phyloP scores from a whole-genome alignment of 2,113 vertebrate genomes.

The Bolborhynchus lineola region DNA sequence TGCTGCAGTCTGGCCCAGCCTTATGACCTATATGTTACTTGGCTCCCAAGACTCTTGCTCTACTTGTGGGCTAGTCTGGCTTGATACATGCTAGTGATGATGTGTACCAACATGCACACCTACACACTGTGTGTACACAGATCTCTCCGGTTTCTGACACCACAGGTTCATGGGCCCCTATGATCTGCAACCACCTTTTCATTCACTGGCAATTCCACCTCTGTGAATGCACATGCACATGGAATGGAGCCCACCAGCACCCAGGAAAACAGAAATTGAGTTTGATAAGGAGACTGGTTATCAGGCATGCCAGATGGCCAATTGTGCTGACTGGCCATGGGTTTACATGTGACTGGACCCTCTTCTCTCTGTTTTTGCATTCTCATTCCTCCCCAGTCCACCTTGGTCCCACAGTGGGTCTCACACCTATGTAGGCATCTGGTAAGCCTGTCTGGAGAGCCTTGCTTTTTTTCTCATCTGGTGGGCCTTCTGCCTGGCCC shows the following conservation, averaged over 20 bases:
- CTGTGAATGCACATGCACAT: fast-evolving
- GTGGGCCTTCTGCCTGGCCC: not conserved
- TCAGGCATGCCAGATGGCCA: not conserved
- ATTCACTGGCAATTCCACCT: not conserved
- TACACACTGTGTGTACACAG: fast-evolving
- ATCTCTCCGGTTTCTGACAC: not conserved
- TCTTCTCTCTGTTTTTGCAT: not conserved
- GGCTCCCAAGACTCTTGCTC: not conserved
- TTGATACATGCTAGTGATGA: not conserved
- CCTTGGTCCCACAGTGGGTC: not conserved
- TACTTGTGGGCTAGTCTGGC: fast-evolving
- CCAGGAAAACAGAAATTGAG: not conserved
- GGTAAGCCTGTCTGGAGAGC: not conserved
- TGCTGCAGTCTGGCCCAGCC: not conserved
- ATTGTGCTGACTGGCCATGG: not conserved
- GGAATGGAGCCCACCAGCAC: not conserved
- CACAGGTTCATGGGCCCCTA: fast-evolving
- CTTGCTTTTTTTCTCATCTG: not conserved
- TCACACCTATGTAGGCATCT: not conserved
- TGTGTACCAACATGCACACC: no score
- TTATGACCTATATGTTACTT: fast-evolving
- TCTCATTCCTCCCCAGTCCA: not conserved
- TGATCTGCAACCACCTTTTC: not conserved
- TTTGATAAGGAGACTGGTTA: not conserved
- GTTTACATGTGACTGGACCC: not conserved